Evolutionary conservation across 2,113 vertebrate genomes (phyloP).

Genomic region (Sylvilagus bachmani): DNA sequence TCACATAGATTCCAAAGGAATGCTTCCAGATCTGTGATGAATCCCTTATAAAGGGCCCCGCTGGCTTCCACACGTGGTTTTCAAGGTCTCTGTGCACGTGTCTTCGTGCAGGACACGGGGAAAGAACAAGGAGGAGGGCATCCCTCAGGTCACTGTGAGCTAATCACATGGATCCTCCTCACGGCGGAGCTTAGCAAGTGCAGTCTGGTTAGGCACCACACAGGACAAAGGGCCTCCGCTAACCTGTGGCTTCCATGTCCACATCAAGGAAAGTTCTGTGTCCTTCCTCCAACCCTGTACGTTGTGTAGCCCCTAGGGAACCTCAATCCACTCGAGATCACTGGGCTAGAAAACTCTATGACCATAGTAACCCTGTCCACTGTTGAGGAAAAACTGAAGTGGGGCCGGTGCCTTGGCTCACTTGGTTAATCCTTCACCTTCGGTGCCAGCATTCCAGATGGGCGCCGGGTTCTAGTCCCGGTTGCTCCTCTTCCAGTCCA

Average conservation of each 20-base stretch:
- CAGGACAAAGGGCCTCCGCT: background rate
- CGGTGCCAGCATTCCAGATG: too few species aligned
- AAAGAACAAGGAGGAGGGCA: background rate
- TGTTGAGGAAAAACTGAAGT: background rate
- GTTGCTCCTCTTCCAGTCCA: too few species aligned
- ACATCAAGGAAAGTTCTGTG: background rate
- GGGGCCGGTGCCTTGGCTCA: too few species aligned
- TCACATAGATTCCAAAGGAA: background rate
- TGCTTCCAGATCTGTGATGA: background rate
- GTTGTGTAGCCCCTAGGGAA: background rate
- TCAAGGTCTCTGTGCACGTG: background rate
- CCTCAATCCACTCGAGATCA: background rate
- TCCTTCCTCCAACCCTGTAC: background rate
- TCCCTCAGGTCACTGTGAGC: background rate
- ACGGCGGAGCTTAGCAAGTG: background rate
- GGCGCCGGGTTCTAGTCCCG: too few species aligned
- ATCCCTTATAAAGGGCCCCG: background rate
- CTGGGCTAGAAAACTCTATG: background rate
- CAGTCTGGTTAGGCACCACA: background rate
- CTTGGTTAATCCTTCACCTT: too few species aligned
- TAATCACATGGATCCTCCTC: background rate
- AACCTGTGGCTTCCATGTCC: background rate
- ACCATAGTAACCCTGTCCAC: background rate
- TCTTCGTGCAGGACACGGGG: background rate
- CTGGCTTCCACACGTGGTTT: background rate